Evolutionary conservation across 2,888 invertebrate genomes (phyloP), one percentile per base, ranked within the genome.

Genomic region (Luperina nickerlii): DNA sequence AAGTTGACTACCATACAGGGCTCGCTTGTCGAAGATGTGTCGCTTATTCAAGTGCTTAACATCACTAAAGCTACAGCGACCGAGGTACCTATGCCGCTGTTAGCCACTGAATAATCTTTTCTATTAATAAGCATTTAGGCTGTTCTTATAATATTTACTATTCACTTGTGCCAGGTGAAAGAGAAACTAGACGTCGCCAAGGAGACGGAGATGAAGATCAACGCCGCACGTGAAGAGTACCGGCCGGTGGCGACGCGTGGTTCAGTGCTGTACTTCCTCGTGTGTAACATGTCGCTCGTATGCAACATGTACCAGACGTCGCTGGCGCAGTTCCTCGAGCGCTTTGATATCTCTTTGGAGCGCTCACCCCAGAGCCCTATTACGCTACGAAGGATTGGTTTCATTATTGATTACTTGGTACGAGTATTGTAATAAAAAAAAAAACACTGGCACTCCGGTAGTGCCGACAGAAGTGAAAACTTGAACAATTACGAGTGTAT

Each of bases 291-390:
- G 99, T 97, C 98, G 2, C 97, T 98, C 92, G 99, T 99, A 0
- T 99, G 99, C 94, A 97, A 97, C 90, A 99, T 99, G 99, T 99
- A 99, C 91, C 99, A 99, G 95, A 99, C 99, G 0, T 98, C 99
- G 0, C 94, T 99, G 79, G 98, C 98, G 15, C 99, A 99, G 94
- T 99, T 99, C 93, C 95, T 99, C 72, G 98, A 98, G 91, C 96
- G 99, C 54, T 99, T 99, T 91, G 99, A 99, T 91, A 96, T 98
- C 71, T 99, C 99, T 0, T 98, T 99, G 98, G 97, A 97, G 51
- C 97, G 97, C 93, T 98, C 98, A 0, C 97, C 97, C 15, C 97
- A 97, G 83, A 98, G 97, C 74, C 97, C 97, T 5, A 97, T 98
- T 18, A 97, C 98, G 0, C 92, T 95, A 8, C 97, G 97, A 89